Evolutionary conservation across 1,140 invertebrate genomes (phyloP), one percentile per base, ranked within the genome.

Genomic region (Drosophila biarmipes): DNA sequence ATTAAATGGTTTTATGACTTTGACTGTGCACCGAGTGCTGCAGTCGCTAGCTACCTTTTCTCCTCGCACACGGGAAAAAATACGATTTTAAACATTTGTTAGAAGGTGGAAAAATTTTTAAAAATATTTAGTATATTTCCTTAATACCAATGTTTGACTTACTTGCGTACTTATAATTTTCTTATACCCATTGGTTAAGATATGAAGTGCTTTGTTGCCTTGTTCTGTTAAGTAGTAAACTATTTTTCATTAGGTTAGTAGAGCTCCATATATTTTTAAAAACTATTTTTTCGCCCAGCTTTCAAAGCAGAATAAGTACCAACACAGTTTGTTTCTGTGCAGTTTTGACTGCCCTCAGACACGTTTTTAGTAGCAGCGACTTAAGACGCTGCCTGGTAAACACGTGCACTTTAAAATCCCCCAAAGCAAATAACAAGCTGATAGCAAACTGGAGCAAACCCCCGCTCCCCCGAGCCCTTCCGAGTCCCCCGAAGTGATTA

Each of bases 1-100:
- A 82, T 91, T 91, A 90, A 91, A 91, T 90, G 90, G 86, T 90
- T 91, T 91, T 91, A 91, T 87, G 80, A 89, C 86, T 85, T 91
- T 86, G 75, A 86, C 80, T 79, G 84, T 61, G 51, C 81, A 74
- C 66, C 62, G 59, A 75, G 80, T 76, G 52, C 54, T 49, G 43
- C 66, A 72, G 56, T 45, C 45, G 40, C 48, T 45, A 35, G 61
- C 49, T 34, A 49, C 62, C 62, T 38, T 67, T 63, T 49, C 24
- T 34, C 34, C 14, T 35, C 38, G 14, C 58, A 64, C 58, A 27
- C 5, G 11, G 19, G 11, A 45, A 46, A 62, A 35, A 48, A n/a
- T 0, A 14, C 37, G 14, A 38, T n/a, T 14, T 12, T 14, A 11
- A 0, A 34, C 6, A 31, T 31, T 12, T 6, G 6, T 2, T 21